These are phyloP conservation scores for Sphyrna mokarran DNA, from an alignment of 2,113 vertebrate genomes.

Conservation along the genomic window DNA sequence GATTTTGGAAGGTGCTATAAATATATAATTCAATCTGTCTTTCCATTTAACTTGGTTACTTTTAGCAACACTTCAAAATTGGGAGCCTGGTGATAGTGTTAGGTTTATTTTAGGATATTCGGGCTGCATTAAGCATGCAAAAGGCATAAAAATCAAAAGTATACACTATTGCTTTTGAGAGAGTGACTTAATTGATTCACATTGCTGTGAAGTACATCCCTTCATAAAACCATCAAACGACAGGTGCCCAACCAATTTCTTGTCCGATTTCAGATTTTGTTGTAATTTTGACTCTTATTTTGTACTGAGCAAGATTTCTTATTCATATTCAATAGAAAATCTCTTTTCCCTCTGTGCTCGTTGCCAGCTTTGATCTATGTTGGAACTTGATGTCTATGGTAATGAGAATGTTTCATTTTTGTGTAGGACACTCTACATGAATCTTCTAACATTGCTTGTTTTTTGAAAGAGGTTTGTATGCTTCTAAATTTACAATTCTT, in stretches of 20 bases:
- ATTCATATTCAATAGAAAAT: not conserved
- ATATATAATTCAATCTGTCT: not conserved
- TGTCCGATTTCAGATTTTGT: constrained; percentile 13
- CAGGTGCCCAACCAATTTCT: not conserved
- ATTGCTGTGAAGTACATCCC: not conserved
- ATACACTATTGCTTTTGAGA: not conserved
- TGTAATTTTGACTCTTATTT: not conserved
- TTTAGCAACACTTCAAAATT: not conserved
- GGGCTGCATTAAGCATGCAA: not conserved
- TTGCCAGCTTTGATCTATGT: not conserved
- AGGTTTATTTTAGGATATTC: not conserved
- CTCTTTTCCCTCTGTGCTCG: not conserved
- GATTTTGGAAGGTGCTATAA: not conserved
- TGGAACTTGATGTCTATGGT: constrained; percentile 4
- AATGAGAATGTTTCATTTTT: not conserved
- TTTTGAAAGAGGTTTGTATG: not conserved
- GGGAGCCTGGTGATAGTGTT: not conserved
- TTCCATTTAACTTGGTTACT: not conserved
- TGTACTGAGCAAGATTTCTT: not conserved
- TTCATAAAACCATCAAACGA: not conserved
- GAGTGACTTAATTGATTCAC: not conserved
- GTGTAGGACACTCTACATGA: not conserved
- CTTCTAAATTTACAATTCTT: not conserved
- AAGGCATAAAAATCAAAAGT: not conserved
- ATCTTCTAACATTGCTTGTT: not conserved